These are phyloP conservation scores for Gephyroberyx darwinii DNA, from an alignment of 2,797 vertebrate genomes.

Conservation along the genomic window DNA sequence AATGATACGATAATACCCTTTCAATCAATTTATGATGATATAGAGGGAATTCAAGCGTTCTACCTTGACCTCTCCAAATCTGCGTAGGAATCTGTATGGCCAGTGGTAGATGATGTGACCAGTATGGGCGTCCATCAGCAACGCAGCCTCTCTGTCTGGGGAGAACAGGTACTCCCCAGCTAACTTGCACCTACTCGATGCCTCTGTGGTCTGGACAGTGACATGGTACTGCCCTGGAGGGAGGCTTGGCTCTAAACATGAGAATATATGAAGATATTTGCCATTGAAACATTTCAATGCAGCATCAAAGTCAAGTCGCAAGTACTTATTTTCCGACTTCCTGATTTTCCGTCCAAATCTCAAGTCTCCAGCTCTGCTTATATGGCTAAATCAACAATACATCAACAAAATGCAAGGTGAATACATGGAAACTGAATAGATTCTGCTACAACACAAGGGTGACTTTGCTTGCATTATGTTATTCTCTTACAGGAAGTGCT, in stretches of 20 bases:
- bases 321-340: too few species aligned
- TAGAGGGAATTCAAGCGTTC: not conserved
- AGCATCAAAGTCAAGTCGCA: not conserved
- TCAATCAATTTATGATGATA: not conserved
- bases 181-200: conserved; percentile 83
- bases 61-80: conserved; percentile 90
- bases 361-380: too few species aligned
- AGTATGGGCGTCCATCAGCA: conserved; percentile 72
- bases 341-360: too few species aligned
- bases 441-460: conserved; percentile 19
- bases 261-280: conserved; percentile 10
- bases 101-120: conserved; percentile 79
- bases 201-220: conserved; percentile 80
- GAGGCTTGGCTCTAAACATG: conserved; percentile 27
- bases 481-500: conserved; percentile 41
- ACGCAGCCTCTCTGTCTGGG: conserved; percentile 74
- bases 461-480: conserved; percentile 38
- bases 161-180: conserved; percentile 84
- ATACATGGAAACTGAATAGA: too few species aligned
- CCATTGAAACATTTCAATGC: conserved; percentile 3
- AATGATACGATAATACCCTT: not conserved
- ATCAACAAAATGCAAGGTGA: conserved; percentile 15
- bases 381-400: too few species aligned
- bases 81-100: conserved; percentile 88
- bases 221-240: conserved; percentile 81